A percentile compares a stretch with the other conserved stretches of the same genome.
These are phyloP conservation scores for Eriocheir sinensis DNA, from an alignment of 1,140 invertebrate species.

Conservation along the genomic window DNA sequence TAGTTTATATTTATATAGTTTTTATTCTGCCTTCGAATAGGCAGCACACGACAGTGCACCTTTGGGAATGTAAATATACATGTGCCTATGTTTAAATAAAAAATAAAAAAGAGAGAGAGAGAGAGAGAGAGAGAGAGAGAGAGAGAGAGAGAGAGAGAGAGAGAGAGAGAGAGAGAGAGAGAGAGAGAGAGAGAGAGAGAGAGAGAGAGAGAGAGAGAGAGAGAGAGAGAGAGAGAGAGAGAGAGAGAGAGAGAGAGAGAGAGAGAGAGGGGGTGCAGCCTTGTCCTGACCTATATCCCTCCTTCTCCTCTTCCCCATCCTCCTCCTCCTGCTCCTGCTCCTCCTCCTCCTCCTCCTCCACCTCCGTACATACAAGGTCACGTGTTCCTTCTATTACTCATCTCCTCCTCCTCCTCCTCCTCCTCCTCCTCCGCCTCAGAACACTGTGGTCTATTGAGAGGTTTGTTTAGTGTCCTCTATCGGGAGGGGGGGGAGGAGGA, in stretches of 20 bases:
- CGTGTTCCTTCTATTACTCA: background rate
- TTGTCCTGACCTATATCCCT: background rate
- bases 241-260: slow-evolving; percentile 9
- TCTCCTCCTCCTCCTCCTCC: background rate
- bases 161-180: slow-evolving; percentile 22
- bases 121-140: slow-evolving; percentile 21
- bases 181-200: background rate
- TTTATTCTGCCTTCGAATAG: no score
- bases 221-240: slow-evolving; percentile 20
- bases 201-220: slow-evolving; percentile 18
- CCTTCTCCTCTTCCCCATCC: no score
- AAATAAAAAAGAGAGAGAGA: background rate
- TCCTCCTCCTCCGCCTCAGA: background rate
- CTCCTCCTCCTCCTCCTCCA: no score
- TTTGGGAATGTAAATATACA: no score
- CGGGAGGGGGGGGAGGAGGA: background rate
- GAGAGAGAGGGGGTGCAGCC: background rate
- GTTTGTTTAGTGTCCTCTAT: background rate
- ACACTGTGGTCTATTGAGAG: background rate
- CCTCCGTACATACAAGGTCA: slow-evolving; percentile 11
- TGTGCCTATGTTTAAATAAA: no score
- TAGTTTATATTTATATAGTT: no score
- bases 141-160: slow-evolving; percentile 17
- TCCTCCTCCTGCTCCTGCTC: no score
- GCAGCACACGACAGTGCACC: no score